Evolutionary conservation across 1,140 invertebrate species (phyloP), one percentile per base, ranked within the genome.

Genomic region (Anagrus nilaparvatae): DNA sequence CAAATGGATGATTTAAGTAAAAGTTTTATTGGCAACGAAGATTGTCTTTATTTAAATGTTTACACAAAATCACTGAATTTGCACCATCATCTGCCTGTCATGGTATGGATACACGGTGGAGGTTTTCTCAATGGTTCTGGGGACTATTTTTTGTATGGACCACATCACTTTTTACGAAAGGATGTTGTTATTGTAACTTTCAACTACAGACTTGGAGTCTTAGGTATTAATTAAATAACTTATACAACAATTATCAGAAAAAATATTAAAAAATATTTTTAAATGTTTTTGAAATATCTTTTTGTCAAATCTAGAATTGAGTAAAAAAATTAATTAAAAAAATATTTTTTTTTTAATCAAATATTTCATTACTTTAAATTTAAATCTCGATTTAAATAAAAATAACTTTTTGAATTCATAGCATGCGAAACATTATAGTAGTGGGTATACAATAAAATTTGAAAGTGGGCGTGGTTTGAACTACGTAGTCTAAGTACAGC

Each of bases 31-130:
- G 62, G 63, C 3, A 46, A 48, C 34, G 81, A 85, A 67, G 85
- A 93, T 57, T 92, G 87, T 54, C 72, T 93, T 4, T 81, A 82
- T 55, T 64, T 94, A 12, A 91, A 90, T 58, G 77, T 92, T 3
- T 87, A 82, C 55, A 80, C 83, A 13, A 77, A 79, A 40, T 21
- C 45, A 12, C 48, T 61, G 31, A 47, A 49, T n/a, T n/a, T n/a
- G n/a, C 4, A n/a, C 3, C 20, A 7, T 7, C 50, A 43, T 3
- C 27, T 8, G 13, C 52, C 56, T 5, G 55, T 59, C 1, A 57
- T 63, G 47, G 49, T 63, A 19, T 62, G 54, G 55, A 52, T 63
- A 27, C 53, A 44, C 33, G 61, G 59, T 14, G 59, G 59, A 12
- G 49, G 41, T 13, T 61, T 60, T 47, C 23, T 44, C 16, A 13